Evolutionary conservation across 2,797 vertebrate species (phyloP), one percentile per base, ranked within the genome.

Genomic region (Nasua narica): DNA sequence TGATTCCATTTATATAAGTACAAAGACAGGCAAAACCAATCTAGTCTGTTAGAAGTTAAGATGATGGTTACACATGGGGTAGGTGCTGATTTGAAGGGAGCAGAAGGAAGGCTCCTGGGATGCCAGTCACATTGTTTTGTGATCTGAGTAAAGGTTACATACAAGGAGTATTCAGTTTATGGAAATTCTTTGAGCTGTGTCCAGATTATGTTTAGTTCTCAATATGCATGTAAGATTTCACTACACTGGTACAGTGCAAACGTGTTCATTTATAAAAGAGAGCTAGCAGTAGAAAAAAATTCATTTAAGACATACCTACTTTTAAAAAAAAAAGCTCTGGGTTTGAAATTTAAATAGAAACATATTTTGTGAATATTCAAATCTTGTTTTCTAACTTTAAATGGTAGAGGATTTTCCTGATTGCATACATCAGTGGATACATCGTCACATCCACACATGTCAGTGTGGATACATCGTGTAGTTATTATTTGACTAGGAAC

Each of bases 341-440:
- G 29, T 62, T 91, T 92, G 62, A 94, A 29, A 9, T 79, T 94
- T 83, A 94, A 94, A 94, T 79, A 52, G 54, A 85, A 95, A 50
- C 40, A 40, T 87, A 72, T 85, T 69, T 74, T 86, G 23, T 83
- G 43, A 79, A 54, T 86, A 87, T 85, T 69, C 48, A 67, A 50
- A 62, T 95, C 58, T 65, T 85, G 13, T 78, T 94, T 89, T 67
- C 83, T 58, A 52, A 56, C 50, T 87, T 74, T 82, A 74, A 62
- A 60, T n/a, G 69, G 46, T 14, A 90, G 40, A 32, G 19, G 90
- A 43, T 62, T 90, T 90, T 43, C n/a, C 81, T 70, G 58, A 67
- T 12, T 72, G 11, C 23, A n/a, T n/a, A n/a, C n/a, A n/a, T n/a
- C n/a, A n/a, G n/a, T n/a, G n/a, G n/a, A n/a, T n/a, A n/a, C n/a